Conservation (phyloP, 2,888 invertebrate species). For the Ramazzottius varieornatus region DNA sequence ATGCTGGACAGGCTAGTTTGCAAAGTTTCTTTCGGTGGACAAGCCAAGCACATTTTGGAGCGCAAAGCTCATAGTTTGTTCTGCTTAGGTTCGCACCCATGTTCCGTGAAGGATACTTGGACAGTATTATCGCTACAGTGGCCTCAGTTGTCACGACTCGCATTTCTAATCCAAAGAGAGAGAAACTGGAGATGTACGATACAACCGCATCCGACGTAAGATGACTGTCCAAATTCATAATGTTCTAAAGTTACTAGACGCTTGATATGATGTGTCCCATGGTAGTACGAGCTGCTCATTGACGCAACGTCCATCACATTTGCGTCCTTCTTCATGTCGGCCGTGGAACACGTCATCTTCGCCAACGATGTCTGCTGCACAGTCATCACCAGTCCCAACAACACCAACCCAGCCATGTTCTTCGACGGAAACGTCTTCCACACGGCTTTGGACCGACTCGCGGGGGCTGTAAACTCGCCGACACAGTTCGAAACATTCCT, state of each 20-base stretch:
- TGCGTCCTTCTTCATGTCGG: background rate
- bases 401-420: background rate
- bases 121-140: background rate
- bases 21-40: too few species aligned
- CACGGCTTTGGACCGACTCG: background rate
- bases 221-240: background rate
- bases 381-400: background rate
- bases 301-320: background rate
- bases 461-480: background rate
- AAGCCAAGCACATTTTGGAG: too few species aligned
- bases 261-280: background rate
- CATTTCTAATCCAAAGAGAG: background rate
- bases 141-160: background rate
- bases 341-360: conserved; percentile 3
- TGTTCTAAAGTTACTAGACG: background rate
- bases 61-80: too few species aligned
- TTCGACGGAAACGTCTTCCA: conserved; percentile 2
- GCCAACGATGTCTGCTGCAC: background rate
- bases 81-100: too few species aligned
- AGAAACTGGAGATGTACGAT: background rate
- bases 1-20: too few species aligned
- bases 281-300: background rate
- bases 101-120: background rate
- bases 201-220: background rate
- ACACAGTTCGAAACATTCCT: too few species aligned